phyloP scores from a whole-genome alignment of 2,888 invertebrate genomes.

The Parthenolecanium corni region DNA sequence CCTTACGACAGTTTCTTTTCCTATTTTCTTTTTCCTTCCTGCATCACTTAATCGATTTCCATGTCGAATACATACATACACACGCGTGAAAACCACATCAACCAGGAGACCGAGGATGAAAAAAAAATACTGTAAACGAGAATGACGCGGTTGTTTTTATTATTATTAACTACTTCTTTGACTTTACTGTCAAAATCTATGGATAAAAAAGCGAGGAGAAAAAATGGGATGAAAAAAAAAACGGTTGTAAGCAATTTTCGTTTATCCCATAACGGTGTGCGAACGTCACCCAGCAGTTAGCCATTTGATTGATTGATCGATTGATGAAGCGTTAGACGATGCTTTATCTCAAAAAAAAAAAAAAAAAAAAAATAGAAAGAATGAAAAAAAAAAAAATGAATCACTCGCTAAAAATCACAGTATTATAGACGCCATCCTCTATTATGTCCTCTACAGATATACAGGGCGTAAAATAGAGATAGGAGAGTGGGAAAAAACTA shows the following conservation, averaged over 20 bases:
- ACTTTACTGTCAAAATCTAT: neutral
- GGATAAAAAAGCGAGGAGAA: neutral
- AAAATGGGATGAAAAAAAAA: neutral
- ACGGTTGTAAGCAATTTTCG: conserved; percentile 23
- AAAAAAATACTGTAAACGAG: conserved; percentile 6
- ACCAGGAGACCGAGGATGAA: neutral
- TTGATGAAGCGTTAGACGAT: conserved; percentile 19
- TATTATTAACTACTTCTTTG: neutral
- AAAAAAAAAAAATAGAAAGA: conserved; percentile 10
- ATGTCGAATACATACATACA: no score
- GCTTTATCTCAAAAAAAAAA: conserved; percentile 8
- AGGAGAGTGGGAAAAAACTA: neutral
- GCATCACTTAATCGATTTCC: no score
- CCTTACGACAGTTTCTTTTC: no score
- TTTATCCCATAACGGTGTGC: conserved; percentile 20
- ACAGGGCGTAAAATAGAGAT: neutral
- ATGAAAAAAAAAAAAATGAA: conserved; percentile 17
- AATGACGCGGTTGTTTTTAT: no score
- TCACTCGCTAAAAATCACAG: conserved; percentile 16
- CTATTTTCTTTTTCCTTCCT: no score
- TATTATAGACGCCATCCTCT: conserved; percentile 18
- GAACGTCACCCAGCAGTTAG: conserved; percentile 19
- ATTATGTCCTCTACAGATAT: conserved; percentile 19
- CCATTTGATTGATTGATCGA: conserved; percentile 22
- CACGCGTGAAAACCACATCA: no score